Evolutionary conservation across 1,140 invertebrate species (phyloP).

Genomic region (Drosophila ambigua): DNA sequence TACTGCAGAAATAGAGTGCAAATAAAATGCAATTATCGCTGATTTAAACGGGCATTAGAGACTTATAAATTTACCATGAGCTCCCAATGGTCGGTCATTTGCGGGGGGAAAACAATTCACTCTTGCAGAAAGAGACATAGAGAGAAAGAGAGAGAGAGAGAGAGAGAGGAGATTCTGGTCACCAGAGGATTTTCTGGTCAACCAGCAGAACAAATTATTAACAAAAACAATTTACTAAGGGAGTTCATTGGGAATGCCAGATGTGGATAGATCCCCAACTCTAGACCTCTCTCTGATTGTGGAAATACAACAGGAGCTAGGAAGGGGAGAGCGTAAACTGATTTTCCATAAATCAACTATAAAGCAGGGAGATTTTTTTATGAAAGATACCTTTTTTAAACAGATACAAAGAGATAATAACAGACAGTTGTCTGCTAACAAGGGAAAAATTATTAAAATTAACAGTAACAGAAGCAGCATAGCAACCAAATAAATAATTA

Average conservation of each 20-base stretch:
- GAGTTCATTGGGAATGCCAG: conserved; percentile 26
- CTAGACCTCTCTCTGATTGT: neutral
- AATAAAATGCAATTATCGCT: conserved; percentile 65
- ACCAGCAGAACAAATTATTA: conserved; percentile 53
- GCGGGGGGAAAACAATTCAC: conserved; percentile 10
- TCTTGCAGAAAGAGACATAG: neutral
- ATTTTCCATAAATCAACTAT: no score
- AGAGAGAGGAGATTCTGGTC: conserved; percentile 8
- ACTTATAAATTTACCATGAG: conserved; percentile 52
- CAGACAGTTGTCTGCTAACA: no score
- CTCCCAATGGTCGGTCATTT: conserved; percentile 12
- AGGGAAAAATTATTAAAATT: no score
- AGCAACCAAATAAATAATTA: neutral
- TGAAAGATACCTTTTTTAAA: no score
- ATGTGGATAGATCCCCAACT: neutral
- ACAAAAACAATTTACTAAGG: conserved; percentile 60
- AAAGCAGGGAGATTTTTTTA: no score
- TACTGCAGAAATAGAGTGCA: conserved; percentile 35
- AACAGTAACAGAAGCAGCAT: no score
- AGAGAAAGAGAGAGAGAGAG: no score
- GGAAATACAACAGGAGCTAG: neutral
- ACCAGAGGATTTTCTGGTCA: conserved; percentile 54
- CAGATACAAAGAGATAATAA: no score
- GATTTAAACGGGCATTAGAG: conserved; percentile 62
- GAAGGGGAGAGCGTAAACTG: no score